Conservation (phyloP, 2,113 vertebrate species). For the Chloropsis hardwickii region DNA sequence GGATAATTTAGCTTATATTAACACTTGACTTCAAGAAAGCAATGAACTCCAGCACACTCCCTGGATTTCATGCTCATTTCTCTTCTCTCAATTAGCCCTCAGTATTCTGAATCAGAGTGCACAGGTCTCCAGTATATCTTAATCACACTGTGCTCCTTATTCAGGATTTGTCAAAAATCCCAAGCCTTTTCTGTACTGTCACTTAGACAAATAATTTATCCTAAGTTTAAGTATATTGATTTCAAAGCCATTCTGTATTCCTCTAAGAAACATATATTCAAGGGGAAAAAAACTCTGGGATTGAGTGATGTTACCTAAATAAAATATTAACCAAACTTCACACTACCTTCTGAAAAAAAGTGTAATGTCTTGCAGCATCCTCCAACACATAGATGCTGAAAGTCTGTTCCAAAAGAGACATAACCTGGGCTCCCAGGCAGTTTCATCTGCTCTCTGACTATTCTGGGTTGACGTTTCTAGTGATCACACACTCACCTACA, state of each 20-base stretch:
- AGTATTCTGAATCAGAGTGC: neutral
- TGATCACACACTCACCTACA: neutral
- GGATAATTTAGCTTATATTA: neutral
- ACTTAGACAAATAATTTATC: neutral
- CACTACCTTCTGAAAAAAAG: neutral
- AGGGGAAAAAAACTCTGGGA: accelerated
- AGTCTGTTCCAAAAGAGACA: neutral
- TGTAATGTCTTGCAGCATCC: neutral
- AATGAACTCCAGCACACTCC: neutral
- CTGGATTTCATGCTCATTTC: neutral
- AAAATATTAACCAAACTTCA: neutral
- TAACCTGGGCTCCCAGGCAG: neutral
- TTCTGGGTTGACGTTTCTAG: neutral
- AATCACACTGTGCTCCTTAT: neutral
- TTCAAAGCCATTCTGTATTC: neutral
- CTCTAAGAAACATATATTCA: neutral
- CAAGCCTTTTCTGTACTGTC: neutral
- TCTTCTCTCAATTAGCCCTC: neutral
- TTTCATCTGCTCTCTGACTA: neutral
- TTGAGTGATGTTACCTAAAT: neutral
- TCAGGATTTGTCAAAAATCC: neutral
- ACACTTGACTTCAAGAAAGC: neutral
- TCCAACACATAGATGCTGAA: neutral
- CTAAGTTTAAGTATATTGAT: neutral
- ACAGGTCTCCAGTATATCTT: neutral